A percentile compares a stretch with the other conserved stretches of the same genome.
phyloP scores from a whole-genome alignment of 2,797 vertebrate genomes.

The Benthosema pterotum region DNA sequence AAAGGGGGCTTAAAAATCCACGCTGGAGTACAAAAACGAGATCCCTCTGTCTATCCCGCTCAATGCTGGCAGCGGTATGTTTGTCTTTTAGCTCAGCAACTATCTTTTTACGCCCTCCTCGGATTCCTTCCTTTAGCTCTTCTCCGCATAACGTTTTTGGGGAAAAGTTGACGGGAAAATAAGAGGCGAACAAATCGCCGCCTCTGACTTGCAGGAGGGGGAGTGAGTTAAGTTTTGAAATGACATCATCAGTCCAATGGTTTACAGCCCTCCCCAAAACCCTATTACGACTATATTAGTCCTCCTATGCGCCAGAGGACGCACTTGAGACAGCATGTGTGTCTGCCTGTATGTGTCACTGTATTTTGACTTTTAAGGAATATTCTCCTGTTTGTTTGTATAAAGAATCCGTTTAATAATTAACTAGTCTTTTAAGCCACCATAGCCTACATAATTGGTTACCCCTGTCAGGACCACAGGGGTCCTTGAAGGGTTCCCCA shows the following conservation, averaged over 20 bases:
- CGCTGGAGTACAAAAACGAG: conserved; percentile 19
- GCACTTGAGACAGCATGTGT: conserved; percentile 24
- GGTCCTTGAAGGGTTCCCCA: no score
- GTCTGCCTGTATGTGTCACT: no score
- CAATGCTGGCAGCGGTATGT: conserved; percentile 12
- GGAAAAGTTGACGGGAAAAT: conserved; percentile 42
- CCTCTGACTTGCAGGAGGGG: conserved; percentile 61
- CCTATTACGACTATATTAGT: conserved; percentile 13
- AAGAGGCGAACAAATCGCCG: conserved; percentile 56
- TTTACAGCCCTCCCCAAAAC: conserved; percentile 63
- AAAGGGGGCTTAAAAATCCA: conserved; percentile 60
- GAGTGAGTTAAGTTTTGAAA: conserved; percentile 79
- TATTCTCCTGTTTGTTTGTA: no score
- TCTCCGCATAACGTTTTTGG: conserved; percentile 22
- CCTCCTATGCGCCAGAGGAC: conserved; percentile 61
- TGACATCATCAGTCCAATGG: conserved; percentile 73
- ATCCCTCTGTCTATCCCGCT: conserved; percentile 34
- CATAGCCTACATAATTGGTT: no score
- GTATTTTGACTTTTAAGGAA: no score
- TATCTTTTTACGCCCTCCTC: conserved; percentile 34
- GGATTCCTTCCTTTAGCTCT: background rate
- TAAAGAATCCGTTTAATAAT: no score
- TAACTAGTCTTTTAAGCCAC: no score
- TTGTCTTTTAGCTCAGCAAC: background rate
- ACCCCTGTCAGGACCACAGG: no score